A percentile compares a stretch with the other conserved stretches of the same genome.
These are phyloP conservation scores for Catamblyrhynchus diadema DNA, from an alignment of 2,797 vertebrate species.

Conservation along the genomic window DNA sequence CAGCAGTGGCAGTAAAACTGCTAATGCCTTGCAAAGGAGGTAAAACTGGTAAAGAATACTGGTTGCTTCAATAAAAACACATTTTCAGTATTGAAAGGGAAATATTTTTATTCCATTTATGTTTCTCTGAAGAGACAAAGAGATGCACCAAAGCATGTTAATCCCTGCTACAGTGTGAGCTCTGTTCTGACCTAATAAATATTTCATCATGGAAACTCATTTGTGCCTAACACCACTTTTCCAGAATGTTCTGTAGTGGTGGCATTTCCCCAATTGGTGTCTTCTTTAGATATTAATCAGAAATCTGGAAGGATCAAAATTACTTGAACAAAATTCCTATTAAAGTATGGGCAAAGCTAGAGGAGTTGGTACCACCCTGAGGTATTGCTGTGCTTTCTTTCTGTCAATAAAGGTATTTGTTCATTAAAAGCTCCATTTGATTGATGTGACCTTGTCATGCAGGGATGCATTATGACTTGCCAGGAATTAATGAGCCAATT, in stretches of 20 bases:
- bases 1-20: not conserved
- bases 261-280: not conserved
- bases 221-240: not conserved
- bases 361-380: not conserved
- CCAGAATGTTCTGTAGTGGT: not conserved
- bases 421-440: not conserved
- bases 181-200: not conserved
- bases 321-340: not conserved
- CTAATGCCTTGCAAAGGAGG: not conserved
- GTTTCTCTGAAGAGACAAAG: not conserved
- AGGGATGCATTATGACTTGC: not conserved
- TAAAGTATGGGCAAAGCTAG: not conserved
- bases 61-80: not conserved
- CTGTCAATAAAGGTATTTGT: not conserved
- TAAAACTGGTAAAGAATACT: not conserved
- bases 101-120: not conserved
- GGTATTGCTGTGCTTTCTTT: not conserved
- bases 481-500: not conserved
- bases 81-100: not conserved
- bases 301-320: not conserved
- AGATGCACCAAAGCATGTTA: not conserved
- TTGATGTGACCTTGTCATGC: not conserved
- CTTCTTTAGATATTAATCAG: not conserved
- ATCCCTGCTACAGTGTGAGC: not conserved
- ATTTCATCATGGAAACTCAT: not conserved